A percentile compares a stretch with the other conserved stretches of the same genome.
phyloP scores from a whole-genome alignment of 92 coral and sea anemone genomes.

The Porites divaricata region DNA sequence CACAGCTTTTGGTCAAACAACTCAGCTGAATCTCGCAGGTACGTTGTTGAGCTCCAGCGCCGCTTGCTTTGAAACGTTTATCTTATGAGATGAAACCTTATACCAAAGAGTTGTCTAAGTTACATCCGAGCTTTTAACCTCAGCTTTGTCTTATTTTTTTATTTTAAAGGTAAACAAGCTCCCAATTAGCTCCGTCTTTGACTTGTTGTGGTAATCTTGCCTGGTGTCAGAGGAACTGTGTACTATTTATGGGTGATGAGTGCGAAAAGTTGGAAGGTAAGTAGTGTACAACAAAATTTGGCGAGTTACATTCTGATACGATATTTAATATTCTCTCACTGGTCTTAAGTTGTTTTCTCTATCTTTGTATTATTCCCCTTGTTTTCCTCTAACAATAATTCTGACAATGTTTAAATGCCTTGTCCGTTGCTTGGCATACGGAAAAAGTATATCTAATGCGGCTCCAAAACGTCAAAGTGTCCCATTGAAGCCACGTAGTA shows the following conservation, averaged over 20 bases:
- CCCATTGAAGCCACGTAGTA: neutral
- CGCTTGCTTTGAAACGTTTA: neutral
- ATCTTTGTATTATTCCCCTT: neutral
- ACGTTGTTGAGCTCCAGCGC: neutral
- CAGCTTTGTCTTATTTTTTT: neutral
- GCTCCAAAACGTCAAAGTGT: neutral
- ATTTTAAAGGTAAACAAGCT: neutral
- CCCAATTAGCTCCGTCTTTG: neutral
- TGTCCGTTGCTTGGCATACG: neutral
- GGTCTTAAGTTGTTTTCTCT: neutral
- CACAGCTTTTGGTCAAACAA: neutral
- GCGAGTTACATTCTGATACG: neutral
- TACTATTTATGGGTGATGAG: slow-evolving; percentile 15
- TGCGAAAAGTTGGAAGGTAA: slow-evolving; percentile 32
- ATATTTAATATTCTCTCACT: neutral
- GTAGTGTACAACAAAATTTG: neutral
- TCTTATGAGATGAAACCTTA: slow-evolving; percentile 1
- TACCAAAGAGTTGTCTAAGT: neutral
- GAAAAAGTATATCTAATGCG: neutral
- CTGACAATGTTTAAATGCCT: neutral
- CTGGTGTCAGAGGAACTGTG: neutral
- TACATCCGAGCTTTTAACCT: neutral
- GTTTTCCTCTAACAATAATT: neutral
- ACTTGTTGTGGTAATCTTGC: neutral
- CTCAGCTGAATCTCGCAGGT: neutral